phyloP scores from a whole-genome alignment of 1,140 invertebrate species.

The Heliothis virescens region DNA sequence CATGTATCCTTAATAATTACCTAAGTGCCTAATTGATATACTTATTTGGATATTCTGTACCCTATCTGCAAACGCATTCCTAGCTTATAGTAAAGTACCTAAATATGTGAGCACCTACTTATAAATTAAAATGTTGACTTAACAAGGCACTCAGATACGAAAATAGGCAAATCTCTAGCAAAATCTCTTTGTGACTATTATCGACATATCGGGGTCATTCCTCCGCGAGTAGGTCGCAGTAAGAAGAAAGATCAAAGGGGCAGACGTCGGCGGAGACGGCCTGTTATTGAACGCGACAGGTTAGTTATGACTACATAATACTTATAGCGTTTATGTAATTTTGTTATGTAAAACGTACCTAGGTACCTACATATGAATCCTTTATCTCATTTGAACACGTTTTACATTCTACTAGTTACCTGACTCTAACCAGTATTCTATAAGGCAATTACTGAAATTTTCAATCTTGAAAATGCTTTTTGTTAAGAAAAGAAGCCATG shows the following conservation, averaged over 20 bases:
- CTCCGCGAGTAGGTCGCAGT: slow-evolving; percentile 63
- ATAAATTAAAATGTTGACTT: slow-evolving; percentile 5
- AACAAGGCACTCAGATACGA: slow-evolving; percentile 64
- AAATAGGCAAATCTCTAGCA: slow-evolving; percentile 75
- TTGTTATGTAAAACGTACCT: not conserved
- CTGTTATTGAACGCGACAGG: slow-evolving; percentile 71
- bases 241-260: slow-evolving; percentile 71
- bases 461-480: not conserved
- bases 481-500: not conserved
- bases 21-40: not conserved
- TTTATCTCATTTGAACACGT: too few relatives aligned
- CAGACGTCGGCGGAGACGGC: slow-evolving; percentile 67
- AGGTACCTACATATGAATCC: not conserved
- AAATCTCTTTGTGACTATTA: slow-evolving; percentile 81
- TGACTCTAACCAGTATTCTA: too few relatives aligned
- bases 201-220: slow-evolving; percentile 75
- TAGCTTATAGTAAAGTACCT: too few relatives aligned
- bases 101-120: too few relatives aligned
- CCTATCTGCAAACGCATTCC: too few relatives aligned
- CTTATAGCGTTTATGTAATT: not conserved
- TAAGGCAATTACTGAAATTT: not conserved
- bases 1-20: slow-evolving; percentile 92
- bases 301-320: slow-evolving; percentile 40
- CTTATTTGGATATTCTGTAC: too few relatives aligned
- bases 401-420: too few relatives aligned